phyloP scores from a whole-genome alignment of 1,140 invertebrate species.

The Diabrotica virgifera region DNA sequence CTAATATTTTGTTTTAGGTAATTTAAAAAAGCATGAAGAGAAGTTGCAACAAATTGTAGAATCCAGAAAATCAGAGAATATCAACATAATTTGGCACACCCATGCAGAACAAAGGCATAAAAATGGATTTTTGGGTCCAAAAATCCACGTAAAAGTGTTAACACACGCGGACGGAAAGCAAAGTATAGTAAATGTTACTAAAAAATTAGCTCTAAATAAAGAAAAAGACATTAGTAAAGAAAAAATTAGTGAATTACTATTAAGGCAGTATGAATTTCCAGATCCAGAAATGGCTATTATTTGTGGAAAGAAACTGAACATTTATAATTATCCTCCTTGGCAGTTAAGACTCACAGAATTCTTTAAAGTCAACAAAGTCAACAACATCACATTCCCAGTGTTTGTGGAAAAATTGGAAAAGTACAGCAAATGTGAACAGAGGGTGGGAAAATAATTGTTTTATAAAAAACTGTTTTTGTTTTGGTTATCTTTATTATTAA shows the following conservation, averaged over 20 bases:
- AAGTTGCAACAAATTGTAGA: slow-evolving; percentile 55
- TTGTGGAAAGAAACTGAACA: slow-evolving; percentile 57
- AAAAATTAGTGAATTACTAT: slow-evolving; percentile 52
- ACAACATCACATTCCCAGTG: slow-evolving; percentile 53
- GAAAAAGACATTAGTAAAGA: slow-evolving; percentile 49
- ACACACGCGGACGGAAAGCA: slow-evolving; percentile 55
- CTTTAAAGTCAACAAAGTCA: slow-evolving; percentile 56
- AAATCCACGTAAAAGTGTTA: slow-evolving; percentile 52
- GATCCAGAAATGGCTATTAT: slow-evolving; percentile 66
- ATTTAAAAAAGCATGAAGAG: slow-evolving; percentile 56
- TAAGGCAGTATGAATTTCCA: slow-evolving; percentile 53
- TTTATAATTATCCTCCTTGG: slow-evolving; percentile 66
- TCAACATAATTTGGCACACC: slow-evolving; percentile 57
- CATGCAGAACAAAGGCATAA: slow-evolving; percentile 52
- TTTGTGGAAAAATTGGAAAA: slow-evolving; percentile 57
- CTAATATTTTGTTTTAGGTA: slow-evolving; percentile 51
- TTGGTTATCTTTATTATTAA: not conserved
- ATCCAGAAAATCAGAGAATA: slow-evolving; percentile 51
- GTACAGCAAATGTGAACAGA: slow-evolving; percentile 65
- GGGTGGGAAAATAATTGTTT: slow-evolving; percentile 58
- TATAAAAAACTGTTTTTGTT: not conserved
- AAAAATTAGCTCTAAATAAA: slow-evolving; percentile 42
- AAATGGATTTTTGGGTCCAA: slow-evolving; percentile 53
- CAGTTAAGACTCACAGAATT: slow-evolving; percentile 70
- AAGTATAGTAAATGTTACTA: slow-evolving; percentile 52